Conservation (phyloP, 2,113 vertebrate genomes). For the Hippocampus zosterae region DNA sequence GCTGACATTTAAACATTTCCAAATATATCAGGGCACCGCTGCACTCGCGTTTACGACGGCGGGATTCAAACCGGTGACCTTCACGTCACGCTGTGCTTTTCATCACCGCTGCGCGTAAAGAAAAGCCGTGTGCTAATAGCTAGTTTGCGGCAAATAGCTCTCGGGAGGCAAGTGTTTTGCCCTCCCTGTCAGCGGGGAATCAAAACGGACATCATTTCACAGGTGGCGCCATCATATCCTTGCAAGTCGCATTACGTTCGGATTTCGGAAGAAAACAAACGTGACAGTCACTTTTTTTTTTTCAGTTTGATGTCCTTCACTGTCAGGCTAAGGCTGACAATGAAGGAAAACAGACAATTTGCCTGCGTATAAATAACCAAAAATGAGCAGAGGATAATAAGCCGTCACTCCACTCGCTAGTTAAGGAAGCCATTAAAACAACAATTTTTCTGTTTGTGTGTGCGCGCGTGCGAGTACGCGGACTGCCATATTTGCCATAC, state of each 20-base stretch:
- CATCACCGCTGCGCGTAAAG: constrained; percentile 33
- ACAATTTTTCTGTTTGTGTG: constrained; percentile 13
- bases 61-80: constrained; percentile 35
- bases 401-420: constrained; percentile 8
- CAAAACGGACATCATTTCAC: constrained; percentile 11
- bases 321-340: not conserved
- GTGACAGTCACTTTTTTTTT: not conserved
- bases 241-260: not conserved
- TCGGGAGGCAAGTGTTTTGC: constrained; percentile 17
- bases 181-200: constrained; percentile 12
- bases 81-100: constrained; percentile 31
- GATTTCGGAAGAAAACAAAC: not conserved
- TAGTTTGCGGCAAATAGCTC: constrained; percentile 27
- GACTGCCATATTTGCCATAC: constrained; percentile 38
- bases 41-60: not conserved
- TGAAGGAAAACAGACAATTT: not conserved
- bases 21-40: not conserved
- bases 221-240: constrained; percentile 31
- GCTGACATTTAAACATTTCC: constrained; percentile 20
- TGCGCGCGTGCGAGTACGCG: not conserved
- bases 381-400: constrained; percentile 23
- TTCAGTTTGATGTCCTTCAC: not conserved
- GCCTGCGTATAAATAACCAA: constrained; percentile 7
- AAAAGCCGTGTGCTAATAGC: constrained; percentile 37
- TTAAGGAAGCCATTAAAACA: constrained; percentile 45